Evolutionary conservation across 2,888 invertebrate species (phyloP).

Genomic region (Nomada ruficornis): DNA sequence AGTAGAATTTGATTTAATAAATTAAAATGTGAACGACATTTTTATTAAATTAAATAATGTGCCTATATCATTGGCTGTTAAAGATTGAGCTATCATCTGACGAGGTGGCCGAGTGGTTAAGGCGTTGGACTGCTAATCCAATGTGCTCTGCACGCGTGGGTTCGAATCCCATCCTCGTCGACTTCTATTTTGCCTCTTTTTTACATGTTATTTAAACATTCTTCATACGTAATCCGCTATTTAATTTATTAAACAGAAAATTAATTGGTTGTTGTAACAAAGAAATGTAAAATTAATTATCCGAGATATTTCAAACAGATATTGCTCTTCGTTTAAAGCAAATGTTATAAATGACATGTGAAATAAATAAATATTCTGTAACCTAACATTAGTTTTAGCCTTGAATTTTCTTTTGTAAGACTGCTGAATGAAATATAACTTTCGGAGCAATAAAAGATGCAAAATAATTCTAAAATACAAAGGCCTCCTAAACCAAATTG

Average conservation of each 20-base stretch:
- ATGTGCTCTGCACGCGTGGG: conserved; percentile 85
- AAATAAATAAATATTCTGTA: neutral
- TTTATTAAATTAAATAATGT: conserved; percentile 25
- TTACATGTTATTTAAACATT: neutral
- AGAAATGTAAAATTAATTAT: neutral
- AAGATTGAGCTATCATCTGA: conserved; percentile 62
- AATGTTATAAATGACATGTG: neutral
- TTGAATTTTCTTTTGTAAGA: neutral
- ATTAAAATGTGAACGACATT: conserved; percentile 6
- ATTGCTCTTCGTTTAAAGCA: neutral
- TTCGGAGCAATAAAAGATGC: neutral
- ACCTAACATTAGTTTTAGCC: neutral
- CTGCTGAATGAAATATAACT: neutral
- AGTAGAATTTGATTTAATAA: neutral
- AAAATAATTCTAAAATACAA: neutral
- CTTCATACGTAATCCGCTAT: neutral
- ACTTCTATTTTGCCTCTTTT: conserved; percentile 48
- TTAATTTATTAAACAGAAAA: neutral
- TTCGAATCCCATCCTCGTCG: conserved; percentile 85
- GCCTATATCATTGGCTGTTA: conserved; percentile 40
- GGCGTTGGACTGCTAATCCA: conserved; percentile 85
- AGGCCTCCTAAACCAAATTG: conserved; percentile 13
- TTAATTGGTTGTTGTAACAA: neutral
- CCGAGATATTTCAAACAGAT: too few relatives aligned
- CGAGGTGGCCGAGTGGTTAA: conserved; percentile 85